Base-by-base conservation (phyloP, 2,888 invertebrate species). In the Sesia apiformis region DNA sequence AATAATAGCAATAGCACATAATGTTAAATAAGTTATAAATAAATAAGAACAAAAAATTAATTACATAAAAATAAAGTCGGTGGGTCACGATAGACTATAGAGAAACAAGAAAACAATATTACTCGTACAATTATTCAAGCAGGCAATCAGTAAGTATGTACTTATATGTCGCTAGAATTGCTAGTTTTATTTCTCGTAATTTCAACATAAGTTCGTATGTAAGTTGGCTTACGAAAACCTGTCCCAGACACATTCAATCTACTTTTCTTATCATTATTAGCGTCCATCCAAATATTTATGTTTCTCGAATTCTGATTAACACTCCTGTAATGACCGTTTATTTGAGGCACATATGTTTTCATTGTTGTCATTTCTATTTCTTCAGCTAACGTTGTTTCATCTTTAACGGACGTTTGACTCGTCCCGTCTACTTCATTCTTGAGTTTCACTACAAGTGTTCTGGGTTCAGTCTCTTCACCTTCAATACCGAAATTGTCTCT, bases 291-390 rank as follows among this genome's bases (percentile, higher is more conserved):
- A 49, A 63, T 65, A 52, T 72, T 74, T 51, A 78, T 65, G 43
- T 66, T 73, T 58, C 64, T 66, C 0, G 69, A 67, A 59, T 79
- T 78, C 58, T 72, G 72, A 57, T 74, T 75, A 7, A 78, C 64
- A 58, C 73, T 82, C 65, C 86, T 75, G 52, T 85, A 84, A 62
- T 88, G 89, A 6, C 88, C 85, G 58, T 88, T 89, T 52, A 82
- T 79, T 66, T 81, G 85, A 3, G 85, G 86, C 38, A 84, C 81
- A 53, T 83, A 84, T 0, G 79, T 82, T 57, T 70, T 69, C 39
- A 61, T 59, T 43, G 68, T 70, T 4, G 72, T 70, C 1, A 67
- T 59, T 56, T 70, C 51, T 40, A 59, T 61, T 53, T 50, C 39
- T 49, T 56, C 52, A 38, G 53, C 56, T 6, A 55, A 52, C 7